Evolutionary conservation across 1,140 invertebrate genomes (phyloP).

Genomic region (Temnothorax longispinosus): DNA sequence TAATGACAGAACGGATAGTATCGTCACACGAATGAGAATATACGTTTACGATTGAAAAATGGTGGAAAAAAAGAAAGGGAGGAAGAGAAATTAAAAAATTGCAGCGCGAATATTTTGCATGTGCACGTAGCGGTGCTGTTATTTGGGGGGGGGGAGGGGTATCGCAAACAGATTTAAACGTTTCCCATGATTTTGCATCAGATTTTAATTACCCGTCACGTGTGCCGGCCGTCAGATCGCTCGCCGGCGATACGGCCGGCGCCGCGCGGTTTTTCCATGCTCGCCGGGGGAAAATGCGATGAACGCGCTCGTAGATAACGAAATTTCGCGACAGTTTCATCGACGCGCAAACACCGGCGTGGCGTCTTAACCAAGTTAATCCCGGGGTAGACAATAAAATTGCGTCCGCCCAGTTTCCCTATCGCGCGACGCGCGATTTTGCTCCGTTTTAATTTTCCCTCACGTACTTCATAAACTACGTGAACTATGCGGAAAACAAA

Average conservation of each 20-base stretch:
- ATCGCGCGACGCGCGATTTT: constrained; percentile 37
- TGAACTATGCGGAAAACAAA: constrained; percentile 41
- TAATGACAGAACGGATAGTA: constrained; percentile 1
- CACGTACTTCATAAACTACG: constrained; percentile 21
- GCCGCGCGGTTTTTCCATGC: neutral
- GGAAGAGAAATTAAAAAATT: neutral
- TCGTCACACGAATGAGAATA: neutral
- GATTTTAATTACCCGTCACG: constrained; percentile 55
- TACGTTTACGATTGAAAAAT: constrained; percentile 24
- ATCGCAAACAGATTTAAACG: constrained; percentile 41
- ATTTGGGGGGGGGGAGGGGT: neutral
- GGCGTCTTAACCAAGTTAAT: constrained; percentile 45
- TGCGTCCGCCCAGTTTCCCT: constrained; percentile 28
- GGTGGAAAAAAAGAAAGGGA: neutral
- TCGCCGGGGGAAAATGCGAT: constrained; percentile 18
- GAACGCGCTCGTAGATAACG: constrained; percentile 31
- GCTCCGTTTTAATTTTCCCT: constrained; percentile 35
- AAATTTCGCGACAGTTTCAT: constrained; percentile 53
- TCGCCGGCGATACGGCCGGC: neutral
- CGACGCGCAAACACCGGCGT: constrained; percentile 13
- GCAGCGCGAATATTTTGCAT: neutral
- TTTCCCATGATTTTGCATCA: constrained; percentile 41
- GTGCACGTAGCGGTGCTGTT: neutral
- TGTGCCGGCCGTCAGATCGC: constrained; percentile 13
- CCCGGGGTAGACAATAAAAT: constrained; percentile 50